Percentiles rank a stretch among this genome's conserved stretches.
These are phyloP conservation scores for Corythornis madagascariensis DNA, from an alignment of 2,113 vertebrate genomes.

Conservation along the genomic window DNA sequence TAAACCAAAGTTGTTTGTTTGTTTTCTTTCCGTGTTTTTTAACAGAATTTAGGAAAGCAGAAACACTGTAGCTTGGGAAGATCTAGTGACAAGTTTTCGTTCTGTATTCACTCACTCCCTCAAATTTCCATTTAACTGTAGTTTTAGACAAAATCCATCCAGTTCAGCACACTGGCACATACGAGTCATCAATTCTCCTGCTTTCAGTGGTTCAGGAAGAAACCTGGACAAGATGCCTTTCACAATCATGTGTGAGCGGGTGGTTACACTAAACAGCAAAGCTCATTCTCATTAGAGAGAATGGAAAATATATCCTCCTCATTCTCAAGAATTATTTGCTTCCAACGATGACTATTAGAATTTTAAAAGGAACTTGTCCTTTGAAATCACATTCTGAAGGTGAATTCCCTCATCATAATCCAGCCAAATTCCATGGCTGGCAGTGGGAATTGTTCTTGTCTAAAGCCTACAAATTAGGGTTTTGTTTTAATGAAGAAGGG, in stretches of 20 bases:
- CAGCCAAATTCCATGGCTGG: background rate
- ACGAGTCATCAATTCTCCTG: background rate
- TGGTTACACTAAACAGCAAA: background rate
- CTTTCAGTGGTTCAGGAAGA: background rate
- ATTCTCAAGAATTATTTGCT: background rate
- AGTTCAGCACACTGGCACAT: background rate
- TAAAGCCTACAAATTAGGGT: background rate
- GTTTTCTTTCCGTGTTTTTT: background rate
- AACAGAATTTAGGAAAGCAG: background rate
- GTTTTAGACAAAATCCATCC: background rate
- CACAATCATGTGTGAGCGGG: background rate
- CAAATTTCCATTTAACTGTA: background rate
- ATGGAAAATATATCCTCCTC: background rate
- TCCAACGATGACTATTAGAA: background rate
- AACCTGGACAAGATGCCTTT: background rate
- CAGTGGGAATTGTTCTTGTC: background rate
- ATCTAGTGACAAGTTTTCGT: background rate
- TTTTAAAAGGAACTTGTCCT: background rate
- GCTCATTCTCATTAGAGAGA: background rate
- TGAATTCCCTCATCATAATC: background rate
- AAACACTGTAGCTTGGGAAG: background rate
- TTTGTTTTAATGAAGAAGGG: background rate
- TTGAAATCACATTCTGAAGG: background rate
- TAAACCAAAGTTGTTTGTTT: constrained; percentile 48
- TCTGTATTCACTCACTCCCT: background rate